Evolutionary conservation across 2,113 vertebrate species (phyloP).

Genomic region (Apus apus): DNA sequence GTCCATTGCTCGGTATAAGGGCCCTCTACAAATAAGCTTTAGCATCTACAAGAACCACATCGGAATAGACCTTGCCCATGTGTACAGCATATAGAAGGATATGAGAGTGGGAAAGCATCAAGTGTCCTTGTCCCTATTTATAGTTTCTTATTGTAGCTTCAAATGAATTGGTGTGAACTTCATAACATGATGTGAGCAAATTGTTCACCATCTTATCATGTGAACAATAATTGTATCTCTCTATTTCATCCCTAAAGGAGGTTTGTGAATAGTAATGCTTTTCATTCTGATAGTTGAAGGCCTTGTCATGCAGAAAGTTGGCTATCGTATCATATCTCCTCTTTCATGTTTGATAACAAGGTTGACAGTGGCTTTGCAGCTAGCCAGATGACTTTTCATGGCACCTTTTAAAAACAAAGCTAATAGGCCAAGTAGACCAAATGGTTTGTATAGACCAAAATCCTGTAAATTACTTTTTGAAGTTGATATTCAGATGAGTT

Average conservation of each 20-base stretch:
- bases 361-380: neutral
- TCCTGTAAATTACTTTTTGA: neutral
- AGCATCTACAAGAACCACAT: neutral
- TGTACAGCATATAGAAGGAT: neutral
- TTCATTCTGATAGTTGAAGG: neutral
- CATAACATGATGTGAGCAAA: neutral
- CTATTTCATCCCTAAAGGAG: neutral
- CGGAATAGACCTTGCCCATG: neutral
- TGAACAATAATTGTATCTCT: neutral
- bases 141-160: neutral
- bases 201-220: neutral
- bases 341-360: neutral
- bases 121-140: neutral
- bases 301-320: neutral
- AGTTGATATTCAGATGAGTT: neutral
- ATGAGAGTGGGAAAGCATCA: neutral
- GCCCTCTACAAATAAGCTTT: no score
- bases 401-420: neutral
- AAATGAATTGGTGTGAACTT: neutral
- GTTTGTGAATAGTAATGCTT: neutral
- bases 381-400: neutral
- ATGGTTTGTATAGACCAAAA: accelerated
- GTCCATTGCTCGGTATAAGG: no score
- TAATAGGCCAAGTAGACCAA: neutral
- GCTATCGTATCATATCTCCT: neutral